Conservation (phyloP, 2,888 invertebrate genomes). For the Eurois occulta region DNA sequence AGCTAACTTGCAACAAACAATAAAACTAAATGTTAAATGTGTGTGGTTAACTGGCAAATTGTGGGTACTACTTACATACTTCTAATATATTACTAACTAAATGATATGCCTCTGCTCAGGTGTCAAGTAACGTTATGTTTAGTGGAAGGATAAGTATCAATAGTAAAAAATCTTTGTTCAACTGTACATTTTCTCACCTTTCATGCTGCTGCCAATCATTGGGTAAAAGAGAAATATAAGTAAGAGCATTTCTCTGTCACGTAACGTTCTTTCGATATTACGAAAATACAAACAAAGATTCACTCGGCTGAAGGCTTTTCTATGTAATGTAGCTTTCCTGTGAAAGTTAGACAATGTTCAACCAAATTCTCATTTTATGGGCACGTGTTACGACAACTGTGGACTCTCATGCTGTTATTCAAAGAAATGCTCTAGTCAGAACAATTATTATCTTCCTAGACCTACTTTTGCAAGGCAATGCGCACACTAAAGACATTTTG, state of each 20-base stretch:
- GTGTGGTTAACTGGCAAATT: no score
- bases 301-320: not conserved
- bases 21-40: no score
- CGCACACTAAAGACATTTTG: not conserved
- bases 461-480: not conserved
- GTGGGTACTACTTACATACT: no score
- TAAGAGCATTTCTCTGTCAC: conserved; percentile 21
- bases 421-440: not conserved
- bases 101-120: no score
- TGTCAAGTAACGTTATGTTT: no score
- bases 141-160: no score
- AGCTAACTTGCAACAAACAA: no score
- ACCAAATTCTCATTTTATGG: not conserved
- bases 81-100: no score
- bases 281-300: conserved; percentile 10
- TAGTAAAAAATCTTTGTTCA: not conserved
- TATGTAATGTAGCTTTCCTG: not conserved
- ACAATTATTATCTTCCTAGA: not conserved
- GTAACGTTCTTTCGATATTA: conserved; percentile 14
- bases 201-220: conserved; percentile 7
- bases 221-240: not conserved
- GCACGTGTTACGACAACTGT: not conserved
- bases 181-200: conserved; percentile 7
- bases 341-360: conserved; percentile 11
- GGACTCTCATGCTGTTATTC: not conserved